A percentile compares a stretch with the other conserved stretches of the same genome.
phyloP scores from a whole-genome alignment of 2,113 vertebrate genomes.

The human (Homo sapiens) region GRCh38 chr15:50603501-50604000 shows the following conservation, averaged over 20 bases:
- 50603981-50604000: neutral
- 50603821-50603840: neutral
- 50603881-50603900: neutral
- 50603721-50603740: neutral
- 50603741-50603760: neutral
- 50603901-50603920: neutral
- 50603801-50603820: neutral
- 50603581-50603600: too few species aligned
- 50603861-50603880: neutral
- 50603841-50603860: neutral
- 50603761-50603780: constrained; percentile 5
- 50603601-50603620: too few species aligned
- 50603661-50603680: too few species aligned
- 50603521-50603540: too few species aligned
- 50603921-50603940: neutral
- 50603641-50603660: too few species aligned
- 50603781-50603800: neutral
- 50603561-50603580: too few species aligned
- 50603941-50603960: neutral
- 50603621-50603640: too few species aligned
- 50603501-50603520: too few species aligned
- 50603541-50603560: too few species aligned
- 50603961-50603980: neutral
- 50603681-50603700: too few species aligned
- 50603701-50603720: too few species aligned